A percentile compares a stretch with the other conserved stretches of the same genome.
Evolutionary conservation across 2,888 invertebrate genomes (phyloP).

Genomic region (Sabellastarte sp.): DNA sequence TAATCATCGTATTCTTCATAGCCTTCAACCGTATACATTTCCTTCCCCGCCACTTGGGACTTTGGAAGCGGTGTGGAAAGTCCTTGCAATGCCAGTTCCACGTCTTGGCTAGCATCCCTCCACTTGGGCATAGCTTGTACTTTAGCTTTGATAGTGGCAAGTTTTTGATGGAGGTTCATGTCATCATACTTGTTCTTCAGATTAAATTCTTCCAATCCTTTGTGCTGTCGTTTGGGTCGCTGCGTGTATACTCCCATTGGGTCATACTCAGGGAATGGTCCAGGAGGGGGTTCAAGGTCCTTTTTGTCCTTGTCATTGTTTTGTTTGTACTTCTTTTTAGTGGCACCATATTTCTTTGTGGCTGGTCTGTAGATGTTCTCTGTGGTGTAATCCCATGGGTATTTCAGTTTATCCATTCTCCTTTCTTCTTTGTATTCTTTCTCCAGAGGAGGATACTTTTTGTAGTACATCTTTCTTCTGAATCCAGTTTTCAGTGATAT

Average conservation of each 20-base stretch:
- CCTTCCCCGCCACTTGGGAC: background rate
- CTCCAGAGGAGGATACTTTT: background rate
- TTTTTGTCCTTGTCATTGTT: background rate
- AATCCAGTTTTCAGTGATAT: background rate
- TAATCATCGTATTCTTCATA: background rate
- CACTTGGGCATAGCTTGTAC: background rate
- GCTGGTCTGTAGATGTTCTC: background rate
- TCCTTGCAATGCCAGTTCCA: background rate
- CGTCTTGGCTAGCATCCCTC: background rate
- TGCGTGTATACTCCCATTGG: constrained; percentile 1
- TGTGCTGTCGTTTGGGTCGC: background rate
- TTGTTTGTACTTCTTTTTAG: background rate
- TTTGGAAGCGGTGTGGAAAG: background rate
- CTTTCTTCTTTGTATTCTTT: background rate
- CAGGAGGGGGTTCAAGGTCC: background rate
- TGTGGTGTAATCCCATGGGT: constrained; percentile 5
- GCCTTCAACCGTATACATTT: background rate
- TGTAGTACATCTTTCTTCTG: background rate
- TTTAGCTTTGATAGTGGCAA: background rate
- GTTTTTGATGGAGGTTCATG: background rate
- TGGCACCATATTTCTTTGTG: background rate
- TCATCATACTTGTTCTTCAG: background rate
- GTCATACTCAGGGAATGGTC: background rate
- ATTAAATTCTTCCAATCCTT: background rate
- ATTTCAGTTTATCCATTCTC: background rate